These are phyloP conservation scores for Corvus hawaiiensis DNA, from an alignment of 2,113 vertebrate genomes.

Conservation along the genomic window DNA sequence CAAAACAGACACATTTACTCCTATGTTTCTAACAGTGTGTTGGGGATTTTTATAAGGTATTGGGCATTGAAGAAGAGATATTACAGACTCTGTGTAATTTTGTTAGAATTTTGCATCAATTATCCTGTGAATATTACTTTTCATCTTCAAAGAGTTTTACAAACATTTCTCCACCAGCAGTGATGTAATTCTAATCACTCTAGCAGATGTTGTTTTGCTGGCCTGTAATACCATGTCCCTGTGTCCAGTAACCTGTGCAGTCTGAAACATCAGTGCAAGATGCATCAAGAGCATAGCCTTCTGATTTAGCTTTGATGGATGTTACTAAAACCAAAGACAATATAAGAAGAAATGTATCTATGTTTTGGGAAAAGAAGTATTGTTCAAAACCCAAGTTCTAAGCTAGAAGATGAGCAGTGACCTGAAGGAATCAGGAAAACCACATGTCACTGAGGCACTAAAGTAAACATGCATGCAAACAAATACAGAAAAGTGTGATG, in stretches of 20 bases:
- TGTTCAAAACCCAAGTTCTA: background rate
- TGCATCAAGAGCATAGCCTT: background rate
- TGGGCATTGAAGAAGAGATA: background rate
- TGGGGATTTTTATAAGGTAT: background rate
- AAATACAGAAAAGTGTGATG: background rate
- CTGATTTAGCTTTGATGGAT: background rate
- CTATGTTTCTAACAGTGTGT: background rate
- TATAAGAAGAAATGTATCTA: background rate
- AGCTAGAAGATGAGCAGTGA: background rate
- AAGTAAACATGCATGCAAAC: background rate
- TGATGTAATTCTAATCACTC: conserved; percentile 19
- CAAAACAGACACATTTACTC: background rate
- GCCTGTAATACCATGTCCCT: background rate
- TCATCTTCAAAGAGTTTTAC: background rate
- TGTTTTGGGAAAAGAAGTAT: background rate
- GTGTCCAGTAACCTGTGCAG: background rate
- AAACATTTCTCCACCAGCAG: background rate
- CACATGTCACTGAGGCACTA: background rate
- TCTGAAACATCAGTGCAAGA: background rate
- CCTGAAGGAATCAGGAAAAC: background rate
- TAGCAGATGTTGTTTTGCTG: conserved; percentile 48
- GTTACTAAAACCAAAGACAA: background rate
- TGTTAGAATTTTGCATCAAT: background rate
- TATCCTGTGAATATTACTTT: background rate
- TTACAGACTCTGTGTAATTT: background rate